Conservation (phyloP, 2,888 invertebrate genomes). For the Eledone cirrhosa region DNA sequence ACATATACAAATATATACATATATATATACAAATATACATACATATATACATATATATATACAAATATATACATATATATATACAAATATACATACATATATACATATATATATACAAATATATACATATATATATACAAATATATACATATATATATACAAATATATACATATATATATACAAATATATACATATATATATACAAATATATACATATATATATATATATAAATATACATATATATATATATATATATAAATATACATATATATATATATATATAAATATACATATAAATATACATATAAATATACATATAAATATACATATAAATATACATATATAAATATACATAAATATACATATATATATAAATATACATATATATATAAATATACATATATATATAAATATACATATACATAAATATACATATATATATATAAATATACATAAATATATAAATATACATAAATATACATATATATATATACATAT, state of each 20-base stretch:
- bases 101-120: not conserved
- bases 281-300: conserved; percentile 1
- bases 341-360: not conserved
- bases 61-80: not conserved
- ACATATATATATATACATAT: not conserved
- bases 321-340: not conserved
- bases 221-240: conserved; percentile 3
- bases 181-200: not conserved
- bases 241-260: not conserved
- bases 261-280: not conserved
- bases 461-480: not conserved
- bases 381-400: not conserved
- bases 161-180: not conserved
- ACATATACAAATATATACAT: not conserved
- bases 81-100: not conserved
- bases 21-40: not conserved
- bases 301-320: not conserved
- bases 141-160: not conserved
- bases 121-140: not conserved
- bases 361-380: not conserved
- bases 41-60: not conserved
- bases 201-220: not conserved
- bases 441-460: not conserved
- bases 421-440: not conserved
- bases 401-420: not conserved